Conservation (phyloP, 2,797 vertebrate genomes). For the Gorsachius magnificus region DNA sequence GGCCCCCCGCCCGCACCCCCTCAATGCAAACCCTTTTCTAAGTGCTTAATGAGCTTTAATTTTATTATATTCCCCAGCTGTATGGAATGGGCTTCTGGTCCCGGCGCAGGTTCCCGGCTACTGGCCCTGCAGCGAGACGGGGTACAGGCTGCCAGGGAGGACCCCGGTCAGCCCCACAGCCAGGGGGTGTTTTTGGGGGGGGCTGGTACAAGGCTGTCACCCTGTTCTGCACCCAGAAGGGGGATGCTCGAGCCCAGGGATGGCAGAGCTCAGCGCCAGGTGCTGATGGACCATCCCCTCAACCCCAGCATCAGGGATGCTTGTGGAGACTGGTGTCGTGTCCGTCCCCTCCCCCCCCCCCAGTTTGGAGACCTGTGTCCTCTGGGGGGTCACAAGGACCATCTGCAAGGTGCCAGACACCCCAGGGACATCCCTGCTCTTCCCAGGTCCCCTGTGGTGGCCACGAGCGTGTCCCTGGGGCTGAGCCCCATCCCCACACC, state of each 20-base stretch:
- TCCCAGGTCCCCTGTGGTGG: too few relatives aligned
- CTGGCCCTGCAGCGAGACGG: background rate
- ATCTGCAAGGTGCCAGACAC: background rate
- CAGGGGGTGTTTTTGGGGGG: background rate
- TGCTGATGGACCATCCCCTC: rapidly evolving
- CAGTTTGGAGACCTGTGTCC: background rate
- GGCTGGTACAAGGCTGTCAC: background rate
- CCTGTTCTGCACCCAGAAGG: background rate
- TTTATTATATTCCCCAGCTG: too few relatives aligned
- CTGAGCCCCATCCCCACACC: background rate
- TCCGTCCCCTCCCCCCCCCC: too few relatives aligned
- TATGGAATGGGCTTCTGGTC: too few relatives aligned
- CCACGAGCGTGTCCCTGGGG: rapidly evolving
- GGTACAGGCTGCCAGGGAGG: background rate
- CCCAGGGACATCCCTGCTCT: background rate
- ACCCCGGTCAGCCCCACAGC: rapidly evolving
- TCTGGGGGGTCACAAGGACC: rapidly evolving
- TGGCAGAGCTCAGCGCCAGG: background rate
- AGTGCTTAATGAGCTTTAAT: too few relatives aligned
- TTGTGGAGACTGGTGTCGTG: rapidly evolving
- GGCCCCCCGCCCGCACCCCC: too few relatives aligned
- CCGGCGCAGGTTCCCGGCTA: background rate
- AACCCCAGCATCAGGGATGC: background rate
- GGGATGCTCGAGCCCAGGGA: background rate
- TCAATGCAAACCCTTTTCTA: too few relatives aligned